Conservation (phyloP, 2,113 vertebrate species). For the Apodemus speciosus region DNA sequence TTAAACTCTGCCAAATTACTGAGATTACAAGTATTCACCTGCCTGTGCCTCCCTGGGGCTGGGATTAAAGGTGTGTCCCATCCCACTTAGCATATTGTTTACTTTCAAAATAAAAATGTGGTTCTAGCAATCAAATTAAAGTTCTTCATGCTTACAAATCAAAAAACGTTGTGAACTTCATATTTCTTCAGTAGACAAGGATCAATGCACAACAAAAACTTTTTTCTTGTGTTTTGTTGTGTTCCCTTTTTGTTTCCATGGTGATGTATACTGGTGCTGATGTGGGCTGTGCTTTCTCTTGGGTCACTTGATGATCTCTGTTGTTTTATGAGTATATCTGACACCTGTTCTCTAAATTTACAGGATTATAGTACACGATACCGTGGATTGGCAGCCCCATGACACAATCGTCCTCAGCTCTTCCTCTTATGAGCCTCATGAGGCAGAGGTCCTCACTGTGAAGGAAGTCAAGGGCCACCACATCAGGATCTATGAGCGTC, state of each 20-base stretch:
- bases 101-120: not conserved
- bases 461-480: slow-evolving; percentile 80
- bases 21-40: not conserved
- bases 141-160: not conserved
- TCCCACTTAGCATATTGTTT: too few species aligned
- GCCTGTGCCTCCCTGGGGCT: too few species aligned
- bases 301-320: not conserved
- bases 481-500: slow-evolving; percentile 74
- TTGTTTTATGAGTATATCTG: not conserved
- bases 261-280: not conserved
- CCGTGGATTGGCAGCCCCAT: slow-evolving; percentile 82
- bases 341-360: not conserved
- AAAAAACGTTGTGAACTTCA: too few species aligned
- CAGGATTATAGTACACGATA: slow-evolving; percentile 83
- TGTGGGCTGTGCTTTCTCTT: not conserved
- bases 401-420: slow-evolving; percentile 83
- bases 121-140: not conserved
- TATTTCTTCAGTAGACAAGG: not conserved
- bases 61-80: too few species aligned
- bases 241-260: not conserved
- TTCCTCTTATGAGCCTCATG: slow-evolving; percentile 86
- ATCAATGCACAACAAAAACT: not conserved
- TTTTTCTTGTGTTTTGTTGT: not conserved
- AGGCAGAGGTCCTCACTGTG: slow-evolving; percentile 83
- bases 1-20: not conserved